Percentiles rank a stretch among this genome's conserved stretches.
Evolutionary conservation across 2,888 invertebrate species (phyloP).

Genomic region (Agrenia bidenticulata): DNA sequence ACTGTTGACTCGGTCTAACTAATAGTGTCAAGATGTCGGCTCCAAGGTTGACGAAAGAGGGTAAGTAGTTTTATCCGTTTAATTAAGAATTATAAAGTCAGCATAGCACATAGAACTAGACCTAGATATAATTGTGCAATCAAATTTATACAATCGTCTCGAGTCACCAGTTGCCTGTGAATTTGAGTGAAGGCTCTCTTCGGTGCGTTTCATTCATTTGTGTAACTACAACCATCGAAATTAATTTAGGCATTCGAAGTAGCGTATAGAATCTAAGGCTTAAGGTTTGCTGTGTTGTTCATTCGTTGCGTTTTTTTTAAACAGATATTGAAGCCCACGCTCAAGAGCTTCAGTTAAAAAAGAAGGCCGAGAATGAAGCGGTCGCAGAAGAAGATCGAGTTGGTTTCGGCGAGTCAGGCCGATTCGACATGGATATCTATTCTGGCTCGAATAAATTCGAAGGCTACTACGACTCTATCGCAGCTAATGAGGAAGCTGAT

Average conservation of each 20-base stretch:
- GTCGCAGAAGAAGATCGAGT: conserved; percentile 70
- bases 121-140: too few relatives aligned
- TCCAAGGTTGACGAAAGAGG: conserved; percentile 41
- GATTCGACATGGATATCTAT: conserved; percentile 92
- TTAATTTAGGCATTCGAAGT: too few relatives aligned
- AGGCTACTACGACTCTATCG: conserved; percentile 94
- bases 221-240: too few relatives aligned
- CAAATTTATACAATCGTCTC: too few relatives aligned
- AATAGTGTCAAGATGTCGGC: conserved; percentile 34
- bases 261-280: too few relatives aligned
- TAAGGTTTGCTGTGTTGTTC: too few relatives aligned
- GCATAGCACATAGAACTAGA: too few relatives aligned
- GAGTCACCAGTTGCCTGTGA: too few relatives aligned
- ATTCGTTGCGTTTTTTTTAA: conserved; percentile 52
- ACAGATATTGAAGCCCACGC: conserved; percentile 94
- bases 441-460: conserved; percentile 79
- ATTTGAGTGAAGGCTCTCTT: too few relatives aligned
- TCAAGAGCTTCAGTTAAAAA: conserved; percentile 82
- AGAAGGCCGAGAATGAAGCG: conserved; percentile 63
- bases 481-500: conserved; percentile 92
- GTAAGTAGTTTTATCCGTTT: conserved; percentile 25
- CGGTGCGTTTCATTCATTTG: too few relatives aligned
- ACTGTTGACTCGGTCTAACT: too few relatives aligned
- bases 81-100: too few relatives aligned
- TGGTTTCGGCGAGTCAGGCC: conserved; percentile 77